Conservation (phyloP, 2,888 invertebrate genomes). For the Drosophila tanythrix region DNA sequence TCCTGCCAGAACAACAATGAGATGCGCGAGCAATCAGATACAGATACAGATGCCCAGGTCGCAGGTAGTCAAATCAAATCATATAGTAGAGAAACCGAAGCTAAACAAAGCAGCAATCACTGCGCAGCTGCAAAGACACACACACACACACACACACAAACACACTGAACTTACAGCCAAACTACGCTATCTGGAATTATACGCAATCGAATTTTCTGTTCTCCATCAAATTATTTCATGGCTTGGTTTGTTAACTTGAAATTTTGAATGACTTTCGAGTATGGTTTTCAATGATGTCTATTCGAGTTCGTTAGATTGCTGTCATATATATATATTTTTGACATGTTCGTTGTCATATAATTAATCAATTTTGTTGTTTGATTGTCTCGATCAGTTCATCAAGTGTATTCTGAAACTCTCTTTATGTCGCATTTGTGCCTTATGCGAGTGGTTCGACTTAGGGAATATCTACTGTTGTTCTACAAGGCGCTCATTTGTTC, state of each 20-base stretch:
- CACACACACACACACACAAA: background rate
- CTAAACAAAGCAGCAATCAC: conserved; percentile 18
- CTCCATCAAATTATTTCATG: background rate
- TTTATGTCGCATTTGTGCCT: background rate
- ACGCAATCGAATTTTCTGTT: background rate
- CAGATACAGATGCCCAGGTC: conserved; percentile 3
- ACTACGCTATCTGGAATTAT: background rate
- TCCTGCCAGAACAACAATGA: conserved; percentile 36
- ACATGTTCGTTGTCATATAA: background rate
- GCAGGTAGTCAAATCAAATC: conserved; percentile 28
- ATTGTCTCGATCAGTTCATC: background rate
- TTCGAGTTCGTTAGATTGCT: too few relatives aligned
- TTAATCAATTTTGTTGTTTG: background rate
- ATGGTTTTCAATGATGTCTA: background rate
- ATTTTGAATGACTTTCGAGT: background rate
- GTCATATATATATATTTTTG: background rate
- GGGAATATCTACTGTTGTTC: background rate
- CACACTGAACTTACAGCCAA: background rate
- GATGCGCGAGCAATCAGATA: conserved; percentile 18
- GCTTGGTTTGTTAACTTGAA: background rate
- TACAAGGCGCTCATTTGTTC: conserved; percentile 29
- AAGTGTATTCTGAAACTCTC: background rate
- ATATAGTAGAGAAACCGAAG: background rate
- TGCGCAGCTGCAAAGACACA: conserved; percentile 6
- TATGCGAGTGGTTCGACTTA: background rate